Evolutionary conservation across 1,140 invertebrate species (phyloP).

Genomic region (Callitettix versicolor): DNA sequence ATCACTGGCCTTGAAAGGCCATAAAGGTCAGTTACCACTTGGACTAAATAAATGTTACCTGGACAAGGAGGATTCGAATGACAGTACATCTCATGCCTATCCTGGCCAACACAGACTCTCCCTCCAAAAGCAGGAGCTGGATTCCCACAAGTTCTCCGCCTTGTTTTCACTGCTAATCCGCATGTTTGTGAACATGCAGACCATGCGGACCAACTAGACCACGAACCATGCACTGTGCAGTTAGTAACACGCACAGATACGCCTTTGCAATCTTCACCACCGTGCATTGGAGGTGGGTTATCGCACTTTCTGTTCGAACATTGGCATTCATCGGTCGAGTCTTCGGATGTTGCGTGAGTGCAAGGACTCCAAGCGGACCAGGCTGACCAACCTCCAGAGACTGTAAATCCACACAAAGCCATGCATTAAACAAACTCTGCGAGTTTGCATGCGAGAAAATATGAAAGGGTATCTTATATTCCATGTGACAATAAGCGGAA

Average conservation of each 20-base stretch:
- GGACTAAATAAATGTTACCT: no score
- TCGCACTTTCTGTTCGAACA: constrained; percentile 70
- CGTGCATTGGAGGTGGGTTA: constrained; percentile 69
- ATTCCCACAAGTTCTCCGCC: constrained; percentile 65
- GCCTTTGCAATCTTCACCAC: constrained; percentile 53
- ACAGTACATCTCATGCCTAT: constrained; percentile 65
- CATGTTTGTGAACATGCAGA: constrained; percentile 70
- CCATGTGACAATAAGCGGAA: no score
- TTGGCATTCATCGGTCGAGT: constrained; percentile 50
- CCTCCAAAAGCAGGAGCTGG: constrained; percentile 74
- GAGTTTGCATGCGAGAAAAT: no score
- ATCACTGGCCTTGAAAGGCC: no score
- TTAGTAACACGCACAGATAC: constrained; percentile 48
- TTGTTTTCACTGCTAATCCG: constrained; percentile 68
- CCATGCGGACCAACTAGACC: constrained; percentile 81
- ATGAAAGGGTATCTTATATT: no score
- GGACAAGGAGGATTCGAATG: constrained; percentile 70
- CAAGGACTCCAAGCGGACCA: constrained; percentile 62
- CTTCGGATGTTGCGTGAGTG: constrained; percentile 32
- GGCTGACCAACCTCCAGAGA: constrained; percentile 61
- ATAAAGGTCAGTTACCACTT: no score
- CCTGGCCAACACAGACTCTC: constrained; percentile 68
- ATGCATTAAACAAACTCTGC: no score
- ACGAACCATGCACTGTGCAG: constrained; percentile 74
- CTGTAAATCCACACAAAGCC: constrained; percentile 32